Evolutionary conservation across 2,113 vertebrate species (phyloP).

Genomic region (Ancistrus triradiatus): DNA sequence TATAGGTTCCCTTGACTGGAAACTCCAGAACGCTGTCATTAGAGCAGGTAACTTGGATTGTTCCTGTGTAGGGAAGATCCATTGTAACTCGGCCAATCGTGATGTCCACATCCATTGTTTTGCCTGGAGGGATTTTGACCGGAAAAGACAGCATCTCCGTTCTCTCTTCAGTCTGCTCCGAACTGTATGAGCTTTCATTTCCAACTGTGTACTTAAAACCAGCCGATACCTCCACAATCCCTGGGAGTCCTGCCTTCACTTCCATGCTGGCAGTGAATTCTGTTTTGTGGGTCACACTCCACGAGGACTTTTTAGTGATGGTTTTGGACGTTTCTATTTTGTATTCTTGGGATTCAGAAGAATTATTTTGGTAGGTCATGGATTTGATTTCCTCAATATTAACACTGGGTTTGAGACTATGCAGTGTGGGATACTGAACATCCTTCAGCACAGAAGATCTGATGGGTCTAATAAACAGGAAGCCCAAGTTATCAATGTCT

Average conservation of each 20-base stretch:
- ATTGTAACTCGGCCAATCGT: conserved; percentile 38
- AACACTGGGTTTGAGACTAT: conserved; percentile 19
- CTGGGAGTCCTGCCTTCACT: conserved; percentile 37
- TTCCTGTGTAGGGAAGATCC: conserved; percentile 45
- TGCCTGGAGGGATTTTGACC: conserved; percentile 21
- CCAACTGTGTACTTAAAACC: conserved; percentile 9
- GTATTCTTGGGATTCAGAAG: neutral
- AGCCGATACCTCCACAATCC: neutral
- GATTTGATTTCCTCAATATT: conserved; percentile 32
- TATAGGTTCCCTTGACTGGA: conserved; percentile 33
- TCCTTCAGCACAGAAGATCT: conserved; percentile 20
- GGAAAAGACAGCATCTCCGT: conserved; percentile 6
- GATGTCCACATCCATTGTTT: conserved; percentile 10
- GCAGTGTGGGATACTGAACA: conserved; percentile 39
- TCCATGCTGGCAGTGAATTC: neutral
- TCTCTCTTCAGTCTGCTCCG: neutral
- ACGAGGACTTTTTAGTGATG: conserved; percentile 34
- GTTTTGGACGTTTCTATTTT: conserved; percentile 22
- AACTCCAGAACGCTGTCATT: conserved; percentile 23
- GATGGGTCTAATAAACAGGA: conserved; percentile 40
- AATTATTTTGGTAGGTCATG: neutral
- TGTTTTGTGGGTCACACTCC: conserved; percentile 18
- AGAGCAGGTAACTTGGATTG: conserved; percentile 29
- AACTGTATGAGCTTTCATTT: neutral
- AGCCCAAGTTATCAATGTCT: conserved; percentile 35